Evolutionary conservation across 1,140 invertebrate genomes (phyloP).

Genomic region (Stegodyphus dumicola): DNA sequence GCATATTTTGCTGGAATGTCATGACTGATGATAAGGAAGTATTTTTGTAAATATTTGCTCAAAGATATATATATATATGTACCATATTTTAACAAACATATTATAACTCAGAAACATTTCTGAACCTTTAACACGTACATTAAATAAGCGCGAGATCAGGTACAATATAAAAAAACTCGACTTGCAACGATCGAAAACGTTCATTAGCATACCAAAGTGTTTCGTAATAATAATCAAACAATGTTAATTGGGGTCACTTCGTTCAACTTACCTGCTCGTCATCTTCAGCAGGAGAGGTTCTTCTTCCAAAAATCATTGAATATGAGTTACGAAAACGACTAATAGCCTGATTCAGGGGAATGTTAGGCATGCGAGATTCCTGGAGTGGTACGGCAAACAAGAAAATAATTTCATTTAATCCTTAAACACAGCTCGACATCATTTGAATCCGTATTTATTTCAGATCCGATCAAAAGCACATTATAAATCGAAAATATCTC

Average conservation of each 20-base stretch:
- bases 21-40: too few species aligned
- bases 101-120: too few species aligned
- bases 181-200: background rate
- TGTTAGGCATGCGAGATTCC: conserved; percentile 46
- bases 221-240: conserved; percentile 43
- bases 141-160: too few species aligned
- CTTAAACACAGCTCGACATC: background rate
- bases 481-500: too few species aligned
- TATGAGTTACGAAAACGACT: conserved; percentile 43
- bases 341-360: conserved; percentile 41
- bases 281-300: conserved; percentile 18
- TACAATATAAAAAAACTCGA: too few species aligned
- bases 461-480: too few species aligned
- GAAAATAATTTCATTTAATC: background rate
- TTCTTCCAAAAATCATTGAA: conserved; percentile 52
- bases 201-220: conserved; percentile 56
- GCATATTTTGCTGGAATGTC: too few species aligned
- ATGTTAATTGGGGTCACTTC: conserved; percentile 54
- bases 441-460: too few species aligned
- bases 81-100: too few species aligned
- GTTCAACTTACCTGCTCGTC: conserved; percentile 50
- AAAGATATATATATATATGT: too few species aligned
- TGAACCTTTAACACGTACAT: too few species aligned
- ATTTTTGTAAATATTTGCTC: too few species aligned
- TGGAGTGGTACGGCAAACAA: background rate